A percentile compares a stretch with the other conserved stretches of the same genome.
Evolutionary conservation across 1,140 invertebrate genomes (phyloP).

Genomic region (Polypedilum pembai): DNA sequence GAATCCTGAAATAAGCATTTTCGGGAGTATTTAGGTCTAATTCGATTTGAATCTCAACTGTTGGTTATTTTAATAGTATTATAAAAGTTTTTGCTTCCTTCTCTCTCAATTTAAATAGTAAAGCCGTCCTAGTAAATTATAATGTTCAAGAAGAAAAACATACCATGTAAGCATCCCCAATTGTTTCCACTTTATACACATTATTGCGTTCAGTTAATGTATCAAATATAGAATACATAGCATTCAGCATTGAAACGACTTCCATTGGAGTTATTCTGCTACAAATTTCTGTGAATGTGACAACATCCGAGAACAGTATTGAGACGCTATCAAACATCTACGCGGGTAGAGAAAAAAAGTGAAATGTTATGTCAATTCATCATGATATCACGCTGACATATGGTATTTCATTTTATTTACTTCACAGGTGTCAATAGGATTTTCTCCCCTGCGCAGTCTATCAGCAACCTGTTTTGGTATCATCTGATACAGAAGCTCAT

Average conservation of each 20-base stretch:
- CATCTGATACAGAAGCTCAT: conserved; percentile 95
- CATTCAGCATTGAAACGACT: conserved; percentile 94
- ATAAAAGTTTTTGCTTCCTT: too few species aligned
- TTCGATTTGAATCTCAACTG: too few species aligned
- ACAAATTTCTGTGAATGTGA: conserved; percentile 94
- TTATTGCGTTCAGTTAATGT: conserved; percentile 83
- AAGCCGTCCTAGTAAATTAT: too few species aligned
- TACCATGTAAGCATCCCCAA: conserved; percentile 90
- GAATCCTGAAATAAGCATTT: too few species aligned
- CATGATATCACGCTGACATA: neutral
- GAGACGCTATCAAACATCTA: conserved; percentile 94
- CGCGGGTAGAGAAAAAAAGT: conserved; percentile 31
- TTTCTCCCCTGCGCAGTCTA: conserved; percentile 81
- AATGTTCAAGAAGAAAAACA: neutral
- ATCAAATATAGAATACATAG: conserved; percentile 90
- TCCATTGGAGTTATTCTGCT: conserved; percentile 91
- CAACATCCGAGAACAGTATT: conserved; percentile 93
- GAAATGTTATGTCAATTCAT: neutral
- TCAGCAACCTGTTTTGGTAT: conserved; percentile 96
- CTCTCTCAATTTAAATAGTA: too few species aligned
- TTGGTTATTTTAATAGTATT: too few species aligned
- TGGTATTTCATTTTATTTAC: conserved; percentile 47
- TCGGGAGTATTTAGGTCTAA: too few species aligned
- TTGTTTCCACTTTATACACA: conserved; percentile 97
- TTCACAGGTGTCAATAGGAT: conserved; percentile 91